A percentile compares a stretch with the other conserved stretches of the same genome.
Evolutionary conservation across 2,888 invertebrate genomes (phyloP).

Genomic region (Lucinisca nassula): DNA sequence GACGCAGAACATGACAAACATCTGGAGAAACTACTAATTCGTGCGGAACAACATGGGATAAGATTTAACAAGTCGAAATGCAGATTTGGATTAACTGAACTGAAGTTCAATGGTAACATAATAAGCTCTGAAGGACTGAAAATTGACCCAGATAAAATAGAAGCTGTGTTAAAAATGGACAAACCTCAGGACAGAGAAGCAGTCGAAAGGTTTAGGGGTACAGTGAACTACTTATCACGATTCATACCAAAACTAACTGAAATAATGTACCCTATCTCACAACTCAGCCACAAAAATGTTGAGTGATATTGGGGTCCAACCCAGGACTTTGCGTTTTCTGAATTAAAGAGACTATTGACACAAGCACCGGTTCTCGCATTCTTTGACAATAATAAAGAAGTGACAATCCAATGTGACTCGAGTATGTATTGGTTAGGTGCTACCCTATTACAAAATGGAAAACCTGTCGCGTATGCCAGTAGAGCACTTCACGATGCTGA

Average conservation of each 20-base stretch:
- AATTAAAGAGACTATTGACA: slow-evolving; percentile 38
- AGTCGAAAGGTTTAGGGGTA: slow-evolving; percentile 51
- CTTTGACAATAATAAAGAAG: slow-evolving; percentile 38
- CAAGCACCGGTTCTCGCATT: slow-evolving; percentile 39
- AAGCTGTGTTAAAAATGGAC: slow-evolving; percentile 64
- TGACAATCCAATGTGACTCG: slow-evolving; percentile 9
- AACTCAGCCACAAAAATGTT: slow-evolving; percentile 51
- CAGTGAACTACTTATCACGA: slow-evolving; percentile 66
- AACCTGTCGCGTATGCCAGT: slow-evolving; percentile 45
- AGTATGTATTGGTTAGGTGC: slow-evolving; percentile 26
- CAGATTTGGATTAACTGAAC: neutral
- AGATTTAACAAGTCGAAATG: neutral
- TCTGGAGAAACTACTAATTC: neutral
- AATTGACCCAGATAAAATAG: slow-evolving; percentile 56
- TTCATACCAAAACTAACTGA: slow-evolving; percentile 66
- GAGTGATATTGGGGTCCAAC: slow-evolving; percentile 43
- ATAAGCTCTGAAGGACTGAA: slow-evolving; percentile 55
- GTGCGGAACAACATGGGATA: neutral
- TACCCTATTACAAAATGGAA: slow-evolving; percentile 11
- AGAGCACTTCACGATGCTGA: slow-evolving; percentile 18
- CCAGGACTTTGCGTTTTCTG: slow-evolving; percentile 42
- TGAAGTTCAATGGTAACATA: slow-evolving; percentile 26
- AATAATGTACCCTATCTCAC: slow-evolving; percentile 61
- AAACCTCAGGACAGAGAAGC: slow-evolving; percentile 44
- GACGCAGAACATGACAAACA: neutral